Evolutionary conservation across 2,797 vertebrate species (phyloP).

Genomic region (Protonibea diacanthus): DNA sequence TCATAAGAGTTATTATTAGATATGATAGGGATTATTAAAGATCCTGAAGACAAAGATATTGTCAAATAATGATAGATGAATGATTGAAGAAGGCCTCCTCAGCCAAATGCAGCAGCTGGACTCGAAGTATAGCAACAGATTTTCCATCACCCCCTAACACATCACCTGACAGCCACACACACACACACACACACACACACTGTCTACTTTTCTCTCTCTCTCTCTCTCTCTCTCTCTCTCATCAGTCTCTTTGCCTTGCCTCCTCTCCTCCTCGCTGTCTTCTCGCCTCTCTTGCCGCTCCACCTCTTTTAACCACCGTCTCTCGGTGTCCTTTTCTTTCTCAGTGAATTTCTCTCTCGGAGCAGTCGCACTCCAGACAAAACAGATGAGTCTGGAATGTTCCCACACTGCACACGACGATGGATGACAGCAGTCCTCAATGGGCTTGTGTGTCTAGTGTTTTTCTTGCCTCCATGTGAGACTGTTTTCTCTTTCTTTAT

Average conservation of each 20-base stretch:
- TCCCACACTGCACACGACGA: slow-evolving; percentile 30
- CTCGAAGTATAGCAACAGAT: slow-evolving; percentile 23
- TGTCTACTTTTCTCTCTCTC: slow-evolving; percentile 5
- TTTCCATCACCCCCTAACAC: not conserved
- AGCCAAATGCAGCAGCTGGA: slow-evolving; percentile 38
- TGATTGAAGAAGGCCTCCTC: slow-evolving; percentile 5
- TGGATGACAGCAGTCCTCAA: slow-evolving; percentile 47
- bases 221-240: slow-evolving; percentile 11
- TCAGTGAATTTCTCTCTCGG: slow-evolving; percentile 52
- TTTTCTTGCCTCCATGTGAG: slow-evolving; percentile 10
- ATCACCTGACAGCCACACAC: slow-evolving; percentile 32
- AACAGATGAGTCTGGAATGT: slow-evolving; percentile 62
- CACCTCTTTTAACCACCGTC: not conserved
- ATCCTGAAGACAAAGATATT: not conserved
- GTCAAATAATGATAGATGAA: not conserved
- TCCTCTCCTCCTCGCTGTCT: slow-evolving; percentile 33
- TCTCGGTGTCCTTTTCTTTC: slow-evolving; percentile 19
- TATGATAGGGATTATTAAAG: not conserved
- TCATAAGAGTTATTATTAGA: not conserved
- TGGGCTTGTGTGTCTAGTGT: slow-evolving; percentile 24
- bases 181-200: slow-evolving; percentile 1
- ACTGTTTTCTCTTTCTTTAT: slow-evolving; percentile 28
- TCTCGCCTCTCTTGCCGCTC: not conserved
- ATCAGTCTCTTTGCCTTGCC: slow-evolving; percentile 2
- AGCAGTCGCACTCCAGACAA: slow-evolving; percentile 49